Evolutionary conservation across 2,113 vertebrate species (phyloP), one percentile per base, ranked within the genome.

Genomic region (Numenius arquata): DNA sequence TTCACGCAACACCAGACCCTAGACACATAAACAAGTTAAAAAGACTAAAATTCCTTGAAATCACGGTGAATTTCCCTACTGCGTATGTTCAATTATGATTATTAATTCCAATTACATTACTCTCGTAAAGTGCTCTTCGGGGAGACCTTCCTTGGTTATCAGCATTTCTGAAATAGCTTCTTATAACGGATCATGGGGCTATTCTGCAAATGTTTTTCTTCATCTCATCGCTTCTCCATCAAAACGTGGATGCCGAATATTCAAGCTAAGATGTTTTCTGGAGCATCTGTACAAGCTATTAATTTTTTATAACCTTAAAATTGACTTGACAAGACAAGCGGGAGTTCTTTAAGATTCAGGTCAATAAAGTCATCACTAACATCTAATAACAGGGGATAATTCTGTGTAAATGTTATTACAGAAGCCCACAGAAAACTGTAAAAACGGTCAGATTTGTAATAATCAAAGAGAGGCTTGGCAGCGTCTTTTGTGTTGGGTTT

Each of bases 21-120:
- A 79, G 38, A 36, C 59, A 56, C 19, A 43, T 15, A 53, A 63
- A 40, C 48, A 13, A 81, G 45, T 55, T 72, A n/a, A 66, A 71
- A 56, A 84, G 9, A n/a, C 34, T n/a, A 36, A 50, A 83, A 21
- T 73, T 81, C 61, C 47, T 27, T 66, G 32, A 88, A 80, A 77
- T 10, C 52, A 38, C 40, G 40, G 56, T 70, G 36, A 59, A 73
- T 62, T 68, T 41, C 55, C 68, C 70, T 48, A 84, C 58, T 55
- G 43, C 20, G 22, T 6, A n/a, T 30, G 12, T 53, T 70, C 53
- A 56, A 53, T n/a, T 86, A 67, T 83, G 89, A 72, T 52, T 80
- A 65, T 81, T 84, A 84, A 45, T 62, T 80, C 32, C 85, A 88
- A 92, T 89, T 74, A 80, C 59, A 58, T 72, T 91, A 56, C 47